These are phyloP conservation scores for Agriopis marginaria DNA, from an alignment of 2,888 invertebrate genomes.

Conservation along the genomic window DNA sequence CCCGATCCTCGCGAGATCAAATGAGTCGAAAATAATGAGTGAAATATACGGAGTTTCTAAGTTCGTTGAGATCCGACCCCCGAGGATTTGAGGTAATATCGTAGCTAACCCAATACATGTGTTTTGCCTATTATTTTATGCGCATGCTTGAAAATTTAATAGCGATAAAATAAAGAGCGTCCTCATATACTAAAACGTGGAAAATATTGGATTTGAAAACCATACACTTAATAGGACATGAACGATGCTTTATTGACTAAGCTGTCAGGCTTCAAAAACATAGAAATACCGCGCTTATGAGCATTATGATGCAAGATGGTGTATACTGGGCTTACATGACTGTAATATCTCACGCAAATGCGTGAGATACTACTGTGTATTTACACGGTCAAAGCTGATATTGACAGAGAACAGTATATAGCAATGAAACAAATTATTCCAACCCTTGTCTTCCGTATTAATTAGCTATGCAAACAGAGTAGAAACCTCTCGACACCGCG, in stretches of 20 bases:
- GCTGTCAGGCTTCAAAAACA: slow-evolving; percentile 2
- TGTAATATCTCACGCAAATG: slow-evolving; percentile 19
- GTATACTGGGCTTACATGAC: slow-evolving; percentile 13
- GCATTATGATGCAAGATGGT: slow-evolving; percentile 21
- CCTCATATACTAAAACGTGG: not conserved
- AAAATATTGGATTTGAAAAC: not conserved
- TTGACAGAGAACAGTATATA: slow-evolving; percentile 23
- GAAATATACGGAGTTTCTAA: slow-evolving; percentile 60
- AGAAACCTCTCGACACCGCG: slow-evolving; percentile 12
- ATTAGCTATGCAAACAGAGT: slow-evolving; percentile 17
- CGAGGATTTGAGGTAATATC: slow-evolving; percentile 44
- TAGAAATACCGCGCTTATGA: slow-evolving; percentile 23
- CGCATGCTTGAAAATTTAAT: slow-evolving; percentile 10
- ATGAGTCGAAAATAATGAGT: slow-evolving; percentile 66
- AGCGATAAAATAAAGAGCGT: slow-evolving; percentile 1
- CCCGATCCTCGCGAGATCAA: slow-evolving; percentile 54
- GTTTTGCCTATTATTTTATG: slow-evolving; percentile 22
- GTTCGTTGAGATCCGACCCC: slow-evolving; percentile 53
- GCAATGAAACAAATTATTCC: slow-evolving; percentile 24
- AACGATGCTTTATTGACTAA: slow-evolving; percentile 5
- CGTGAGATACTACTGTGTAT: too few relatives aligned
- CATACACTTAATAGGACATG: not conserved
- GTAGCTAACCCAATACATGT: slow-evolving; percentile 39
- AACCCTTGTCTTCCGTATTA: slow-evolving; percentile 23
- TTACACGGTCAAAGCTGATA: slow-evolving; percentile 21